phyloP scores from a whole-genome alignment of 2,888 invertebrate species.

The Calameuta pallipes region DNA sequence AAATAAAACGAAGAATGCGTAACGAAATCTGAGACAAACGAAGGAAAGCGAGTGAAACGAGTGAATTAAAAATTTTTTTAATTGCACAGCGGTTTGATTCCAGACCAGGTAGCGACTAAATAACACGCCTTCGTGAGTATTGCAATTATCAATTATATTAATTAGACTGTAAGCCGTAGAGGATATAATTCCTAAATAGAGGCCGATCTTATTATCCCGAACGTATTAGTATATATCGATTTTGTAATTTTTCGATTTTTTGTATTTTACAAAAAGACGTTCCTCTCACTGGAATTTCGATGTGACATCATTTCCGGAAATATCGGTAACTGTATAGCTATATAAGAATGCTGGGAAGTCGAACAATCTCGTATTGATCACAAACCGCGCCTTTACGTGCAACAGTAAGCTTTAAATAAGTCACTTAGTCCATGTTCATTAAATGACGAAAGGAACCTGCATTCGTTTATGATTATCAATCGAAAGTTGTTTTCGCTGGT shows the following conservation, averaged over 20 bases:
- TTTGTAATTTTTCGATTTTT: not conserved
- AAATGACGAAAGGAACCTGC: slow-evolving; percentile 23
- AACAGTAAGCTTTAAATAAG: not conserved
- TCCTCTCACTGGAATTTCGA: not conserved
- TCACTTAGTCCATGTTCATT: slow-evolving; percentile 3
- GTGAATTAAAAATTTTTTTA: not conserved
- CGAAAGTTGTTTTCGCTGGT: slow-evolving; percentile 33
- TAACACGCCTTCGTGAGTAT: not conserved
- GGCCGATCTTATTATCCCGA: not conserved
- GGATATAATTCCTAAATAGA: not conserved
- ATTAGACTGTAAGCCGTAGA: not conserved
- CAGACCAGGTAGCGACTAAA: not conserved
- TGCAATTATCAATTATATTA: not conserved
- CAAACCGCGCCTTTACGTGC: not conserved
- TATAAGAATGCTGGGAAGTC: not conserved
- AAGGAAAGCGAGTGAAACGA: not conserved
- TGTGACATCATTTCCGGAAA: not conserved
- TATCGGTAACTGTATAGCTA: not conserved
- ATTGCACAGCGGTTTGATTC: not conserved
- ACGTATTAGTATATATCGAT: not conserved
- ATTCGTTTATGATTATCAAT: slow-evolving; percentile 18
- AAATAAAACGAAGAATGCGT: not conserved
- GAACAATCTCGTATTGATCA: not conserved
- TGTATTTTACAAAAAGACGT: not conserved
- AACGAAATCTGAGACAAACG: not conserved